Base-by-base conservation (phyloP, 2,797 vertebrate genomes). In the Mus minutoides region DNA sequence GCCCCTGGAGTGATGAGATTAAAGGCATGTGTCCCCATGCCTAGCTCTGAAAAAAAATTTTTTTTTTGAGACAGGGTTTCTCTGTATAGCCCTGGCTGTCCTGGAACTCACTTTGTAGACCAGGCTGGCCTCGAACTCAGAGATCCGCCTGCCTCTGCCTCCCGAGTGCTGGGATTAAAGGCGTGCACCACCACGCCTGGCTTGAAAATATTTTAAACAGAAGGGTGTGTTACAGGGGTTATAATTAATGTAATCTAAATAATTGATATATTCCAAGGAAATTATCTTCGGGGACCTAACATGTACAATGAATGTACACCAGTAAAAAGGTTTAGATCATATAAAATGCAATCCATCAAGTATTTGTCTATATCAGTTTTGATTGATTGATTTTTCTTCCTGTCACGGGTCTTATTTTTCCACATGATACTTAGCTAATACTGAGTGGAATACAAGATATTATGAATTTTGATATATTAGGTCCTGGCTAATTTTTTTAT, bases 11-110 rank as follows among this genome's bases (percentile, higher is more conserved):
- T 76, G 43, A 14, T 46, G 75, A 29, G 43, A 76, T 76, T 76
- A 56, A 67, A 40, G 46, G 60, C 7, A 49, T 17, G n/a, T 52
- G 7, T 64, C 4, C 13, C 49, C 87, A 78, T 29, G 40, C 43
- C 43, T 43, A 64, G 31, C 19, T 89, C 88, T 92, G 90, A 95
- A n/a, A n/a, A n/a, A n/a, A n/a, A n/a, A n/a, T n/a, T n/a, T n/a
- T n/a, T n/a, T n/a, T n/a, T n/a, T n/a, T n/a, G n/a, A n/a, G n/a
- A n/a, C n/a, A n/a, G n/a, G n/a, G n/a, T n/a, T n/a, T n/a, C n/a
- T n/a, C n/a, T n/a, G n/a, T n/a, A n/a, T n/a, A n/a, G n/a, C n/a
- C n/a, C n/a, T n/a, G n/a, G n/a, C n/a, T n/a, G n/a, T n/a, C n/a
- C n/a, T n/a, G n/a, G n/a, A n/a, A n/a, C n/a, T n/a, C n/a, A n/a